Conservation (phyloP, 2,797 vertebrate genomes). For the Cheirogaleus major region DNA sequence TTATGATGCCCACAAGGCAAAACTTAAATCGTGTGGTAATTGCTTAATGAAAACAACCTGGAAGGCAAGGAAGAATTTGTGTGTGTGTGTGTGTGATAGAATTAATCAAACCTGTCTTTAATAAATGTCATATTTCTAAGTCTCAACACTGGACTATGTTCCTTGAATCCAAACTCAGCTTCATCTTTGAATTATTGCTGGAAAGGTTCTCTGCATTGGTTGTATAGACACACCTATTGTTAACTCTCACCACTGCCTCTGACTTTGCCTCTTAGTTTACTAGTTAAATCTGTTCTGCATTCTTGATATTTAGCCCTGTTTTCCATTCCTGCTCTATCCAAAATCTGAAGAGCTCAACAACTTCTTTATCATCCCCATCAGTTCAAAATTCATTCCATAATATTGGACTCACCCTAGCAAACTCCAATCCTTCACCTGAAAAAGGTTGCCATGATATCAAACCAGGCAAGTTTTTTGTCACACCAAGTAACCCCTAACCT, state of each 20-base stretch:
- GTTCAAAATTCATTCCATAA: slow-evolving; percentile 12
- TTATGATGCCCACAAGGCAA: not conserved
- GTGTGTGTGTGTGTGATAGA: not conserved
- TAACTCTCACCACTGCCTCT: not conserved
- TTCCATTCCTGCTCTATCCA: not conserved
- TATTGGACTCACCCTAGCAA: not conserved
- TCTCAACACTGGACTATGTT: not conserved
- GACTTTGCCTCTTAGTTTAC: not conserved
- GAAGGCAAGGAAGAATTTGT: not conserved
- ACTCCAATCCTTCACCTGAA: not conserved
- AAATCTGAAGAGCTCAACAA: not conserved
- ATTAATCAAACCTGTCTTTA: slow-evolving; percentile 17
- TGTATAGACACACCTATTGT: not conserved
- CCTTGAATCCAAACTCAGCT: not conserved
- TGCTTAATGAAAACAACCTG: slow-evolving; percentile 21
- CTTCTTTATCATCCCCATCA: not conserved
- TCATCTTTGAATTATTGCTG: not conserved
- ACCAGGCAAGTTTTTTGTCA: not conserved
- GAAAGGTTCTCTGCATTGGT: not conserved
- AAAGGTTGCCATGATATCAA: not conserved
- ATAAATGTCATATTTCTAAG: not conserved
- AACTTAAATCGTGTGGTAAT: not conserved
- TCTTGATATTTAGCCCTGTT: not conserved
- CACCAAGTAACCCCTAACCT: not conserved
- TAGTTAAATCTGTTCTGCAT: not conserved